Percentiles rank a stretch among this genome's conserved stretches.
Evolutionary conservation across 2,888 invertebrate genomes (phyloP).

Genomic region (Allolobophora icterica): DNA sequence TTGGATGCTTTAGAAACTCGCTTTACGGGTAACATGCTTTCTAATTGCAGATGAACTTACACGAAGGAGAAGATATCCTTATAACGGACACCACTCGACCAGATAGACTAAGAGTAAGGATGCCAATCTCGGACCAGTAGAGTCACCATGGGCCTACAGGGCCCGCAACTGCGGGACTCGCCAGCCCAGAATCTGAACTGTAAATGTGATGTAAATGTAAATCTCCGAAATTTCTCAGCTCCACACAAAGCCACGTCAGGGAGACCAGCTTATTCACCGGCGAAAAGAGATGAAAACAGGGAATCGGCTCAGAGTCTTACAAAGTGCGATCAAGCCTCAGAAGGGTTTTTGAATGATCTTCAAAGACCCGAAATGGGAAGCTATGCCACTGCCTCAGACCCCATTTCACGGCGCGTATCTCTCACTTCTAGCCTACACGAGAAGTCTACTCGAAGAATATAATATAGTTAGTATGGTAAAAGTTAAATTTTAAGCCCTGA

Average conservation of each 20-base stretch:
- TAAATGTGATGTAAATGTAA: too few relatives aligned
- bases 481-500: not conserved
- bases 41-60: slow-evolving; percentile 36
- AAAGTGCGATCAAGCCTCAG: not conserved
- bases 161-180: not conserved
- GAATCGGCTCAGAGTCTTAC: not conserved
- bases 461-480: not conserved
- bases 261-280: too few relatives aligned
- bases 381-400: not conserved
- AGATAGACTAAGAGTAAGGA: slow-evolving; percentile 41
- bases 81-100: slow-evolving; percentile 41
- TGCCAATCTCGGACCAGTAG: not conserved
- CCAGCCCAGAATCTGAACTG: not conserved
- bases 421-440: too few relatives aligned
- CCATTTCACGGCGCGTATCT: not conserved
- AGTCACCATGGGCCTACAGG: not conserved
- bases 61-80: slow-evolving; percentile 39
- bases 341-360: not conserved
- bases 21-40: not conserved
- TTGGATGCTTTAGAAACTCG: not conserved
- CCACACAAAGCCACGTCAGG: too few relatives aligned
- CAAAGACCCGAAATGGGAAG: not conserved
- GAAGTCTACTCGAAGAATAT: not conserved
- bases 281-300: too few relatives aligned
- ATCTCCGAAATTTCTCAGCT: too few relatives aligned